Conservation (phyloP, 1,140 invertebrate genomes). For the Anoplolepis gracilipes region DNA sequence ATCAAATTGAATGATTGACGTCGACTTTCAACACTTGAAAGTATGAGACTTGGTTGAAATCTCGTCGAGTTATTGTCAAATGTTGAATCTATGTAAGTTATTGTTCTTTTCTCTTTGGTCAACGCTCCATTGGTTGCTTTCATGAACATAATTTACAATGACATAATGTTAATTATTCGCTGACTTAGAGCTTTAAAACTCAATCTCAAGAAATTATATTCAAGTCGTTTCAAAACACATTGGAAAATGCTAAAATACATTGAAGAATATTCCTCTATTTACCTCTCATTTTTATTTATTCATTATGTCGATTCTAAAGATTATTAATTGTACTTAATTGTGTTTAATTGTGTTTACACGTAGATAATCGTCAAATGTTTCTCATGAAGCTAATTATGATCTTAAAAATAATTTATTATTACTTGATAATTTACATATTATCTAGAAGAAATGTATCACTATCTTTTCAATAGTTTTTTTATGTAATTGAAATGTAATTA, state of each 20-base stretch:
- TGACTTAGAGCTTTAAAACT: background rate
- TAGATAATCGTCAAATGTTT: background rate
- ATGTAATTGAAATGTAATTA: background rate
- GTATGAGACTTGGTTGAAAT: background rate
- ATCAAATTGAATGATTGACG: slow-evolving; percentile 16
- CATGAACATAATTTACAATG: slow-evolving; percentile 22
- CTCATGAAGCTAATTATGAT: background rate
- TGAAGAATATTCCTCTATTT: background rate
- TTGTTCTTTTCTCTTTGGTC: background rate
- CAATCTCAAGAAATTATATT: background rate
- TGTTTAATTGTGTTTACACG: background rate
- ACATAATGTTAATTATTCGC: slow-evolving; percentile 33
- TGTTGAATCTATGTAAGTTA: too few species aligned
- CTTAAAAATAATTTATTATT: background rate
- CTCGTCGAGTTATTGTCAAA: background rate
- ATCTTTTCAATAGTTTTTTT: background rate
- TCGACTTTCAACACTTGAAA: slow-evolving; percentile 1
- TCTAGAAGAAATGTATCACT: background rate
- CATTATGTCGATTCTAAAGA: background rate
- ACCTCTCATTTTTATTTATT: slow-evolving; percentile 13
- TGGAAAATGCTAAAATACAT: background rate
- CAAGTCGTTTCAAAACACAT: background rate
- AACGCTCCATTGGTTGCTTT: background rate
- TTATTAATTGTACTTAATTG: too few species aligned
- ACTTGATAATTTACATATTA: background rate